Conservation (phyloP, 2,113 vertebrate species). For the Passer domesticus region DNA sequence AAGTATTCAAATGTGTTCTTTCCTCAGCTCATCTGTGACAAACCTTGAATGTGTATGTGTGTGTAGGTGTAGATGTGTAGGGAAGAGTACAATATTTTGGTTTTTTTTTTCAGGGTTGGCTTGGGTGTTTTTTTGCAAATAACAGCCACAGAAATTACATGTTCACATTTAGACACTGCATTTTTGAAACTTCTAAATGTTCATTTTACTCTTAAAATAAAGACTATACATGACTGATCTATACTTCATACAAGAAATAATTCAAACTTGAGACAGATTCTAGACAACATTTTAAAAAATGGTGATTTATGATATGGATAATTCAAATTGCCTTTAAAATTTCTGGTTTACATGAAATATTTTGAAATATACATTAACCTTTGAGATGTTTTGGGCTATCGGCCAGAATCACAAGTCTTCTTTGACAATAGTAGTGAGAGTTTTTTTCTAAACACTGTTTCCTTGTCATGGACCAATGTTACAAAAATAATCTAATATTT, state of each 20-base stretch:
- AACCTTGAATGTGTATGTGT: not conserved
- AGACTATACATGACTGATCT: not conserved
- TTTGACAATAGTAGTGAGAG: fast-evolving
- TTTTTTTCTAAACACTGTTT: not conserved
- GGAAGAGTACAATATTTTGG: not conserved
- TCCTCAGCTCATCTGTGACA: not conserved
- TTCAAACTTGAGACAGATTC: not conserved
- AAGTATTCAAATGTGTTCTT: constrained; percentile 2
- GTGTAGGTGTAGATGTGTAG: not conserved
- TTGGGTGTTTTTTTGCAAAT: not conserved
- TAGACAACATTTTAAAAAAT: not conserved
- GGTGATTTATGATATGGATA: not conserved
- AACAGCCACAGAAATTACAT: not conserved
- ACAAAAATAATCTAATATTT: not conserved
- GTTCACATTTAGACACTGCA: not conserved
- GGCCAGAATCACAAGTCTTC: not conserved
- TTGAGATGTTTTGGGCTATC: not conserved
- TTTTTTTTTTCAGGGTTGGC: not conserved
- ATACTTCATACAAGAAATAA: not conserved
- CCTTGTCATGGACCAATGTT: not conserved
- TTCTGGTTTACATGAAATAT: not conserved
- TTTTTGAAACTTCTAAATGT: not conserved
- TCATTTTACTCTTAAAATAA: not conserved
- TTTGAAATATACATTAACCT: constrained; percentile 4
- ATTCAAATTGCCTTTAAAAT: constrained; percentile 20